A percentile compares a stretch with the other conserved stretches of the same genome.
These are phyloP conservation scores for Drosophila recens DNA, from an alignment of 2,888 invertebrate genomes.

Conservation along the genomic window DNA sequence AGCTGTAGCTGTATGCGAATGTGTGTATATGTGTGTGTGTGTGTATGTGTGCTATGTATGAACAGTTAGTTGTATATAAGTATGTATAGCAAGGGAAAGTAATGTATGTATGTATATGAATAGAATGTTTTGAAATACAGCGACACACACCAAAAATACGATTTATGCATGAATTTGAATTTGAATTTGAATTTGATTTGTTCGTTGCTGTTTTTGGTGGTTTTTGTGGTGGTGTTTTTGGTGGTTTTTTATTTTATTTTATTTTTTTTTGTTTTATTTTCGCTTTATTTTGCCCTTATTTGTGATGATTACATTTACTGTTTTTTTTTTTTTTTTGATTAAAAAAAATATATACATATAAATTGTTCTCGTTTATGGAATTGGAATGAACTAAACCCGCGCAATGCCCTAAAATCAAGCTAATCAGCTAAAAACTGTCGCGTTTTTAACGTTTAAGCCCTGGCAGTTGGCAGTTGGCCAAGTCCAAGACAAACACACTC, in stretches of 20 bases:
- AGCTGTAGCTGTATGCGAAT: constrained; percentile 4
- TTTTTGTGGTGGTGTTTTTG: constrained; percentile 33
- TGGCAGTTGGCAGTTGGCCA: background rate
- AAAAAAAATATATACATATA: constrained; percentile 21
- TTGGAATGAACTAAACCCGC: constrained; percentile 60
- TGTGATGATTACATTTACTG: constrained; percentile 58
- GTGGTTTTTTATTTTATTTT: background rate
- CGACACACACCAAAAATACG: constrained; percentile 48
- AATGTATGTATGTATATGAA: constrained; percentile 44
- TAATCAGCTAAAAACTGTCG: constrained; percentile 41
- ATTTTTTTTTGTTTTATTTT: background rate
- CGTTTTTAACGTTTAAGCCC: background rate
- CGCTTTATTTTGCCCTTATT: background rate
- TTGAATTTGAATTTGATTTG: no score
- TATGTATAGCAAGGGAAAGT: constrained; percentile 21
- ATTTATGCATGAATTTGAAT: constrained; percentile 53
- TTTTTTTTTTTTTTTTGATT: constrained; percentile 23
- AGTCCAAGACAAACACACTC: constrained; percentile 2
- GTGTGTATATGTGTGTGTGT: constrained; percentile 13
- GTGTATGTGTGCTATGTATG: background rate
- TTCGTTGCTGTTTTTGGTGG: constrained; percentile 14
- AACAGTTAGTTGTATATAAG: constrained; percentile 10
- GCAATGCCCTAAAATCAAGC: constrained; percentile 55
- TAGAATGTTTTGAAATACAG: constrained; percentile 42
- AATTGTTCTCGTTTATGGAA: constrained; percentile 46